A percentile compares a stretch with the other conserved stretches of the same genome.
These are phyloP conservation scores for Hydrophis major DNA, from an alignment of 2,797 vertebrate species.

Conservation along the genomic window DNA sequence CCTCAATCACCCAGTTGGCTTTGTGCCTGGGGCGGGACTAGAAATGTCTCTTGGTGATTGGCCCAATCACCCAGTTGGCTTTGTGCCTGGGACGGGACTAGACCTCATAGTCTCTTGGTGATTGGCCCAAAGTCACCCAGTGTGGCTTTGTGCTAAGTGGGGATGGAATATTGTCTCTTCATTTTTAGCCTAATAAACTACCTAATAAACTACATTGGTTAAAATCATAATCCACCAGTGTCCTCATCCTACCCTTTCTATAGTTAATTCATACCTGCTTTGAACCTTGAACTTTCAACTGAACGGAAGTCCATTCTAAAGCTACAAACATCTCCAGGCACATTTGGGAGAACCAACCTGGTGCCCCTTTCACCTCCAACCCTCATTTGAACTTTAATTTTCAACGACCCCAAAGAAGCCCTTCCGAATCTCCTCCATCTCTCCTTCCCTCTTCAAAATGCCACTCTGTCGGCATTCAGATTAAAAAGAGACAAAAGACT, in stretches of 20 bases:
- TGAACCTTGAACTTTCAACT: too few relatives aligned
- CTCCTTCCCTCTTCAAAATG: not conserved
- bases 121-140: not conserved
- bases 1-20: not conserved
- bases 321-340: too few relatives aligned
- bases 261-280: not conserved
- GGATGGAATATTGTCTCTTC: not conserved
- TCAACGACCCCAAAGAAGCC: not conserved
- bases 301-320: not conserved
- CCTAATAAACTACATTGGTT: not conserved
- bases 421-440: not conserved
- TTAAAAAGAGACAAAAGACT: conserved; percentile 2
- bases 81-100: too few relatives aligned
- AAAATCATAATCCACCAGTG: not conserved
- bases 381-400: not conserved
- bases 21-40: not conserved
- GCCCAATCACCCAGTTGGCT: too few relatives aligned
- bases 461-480: not conserved
- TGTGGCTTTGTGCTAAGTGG: not conserved
- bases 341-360: too few relatives aligned
- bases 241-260: not conserved
- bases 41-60: not conserved
- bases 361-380: too few relatives aligned
- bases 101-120: too few relatives aligned
- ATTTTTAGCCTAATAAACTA: not conserved